Evolutionary conservation across 2,888 invertebrate species (phyloP), one percentile per base, ranked within the genome.

Genomic region (Conus canariensis): DNA sequence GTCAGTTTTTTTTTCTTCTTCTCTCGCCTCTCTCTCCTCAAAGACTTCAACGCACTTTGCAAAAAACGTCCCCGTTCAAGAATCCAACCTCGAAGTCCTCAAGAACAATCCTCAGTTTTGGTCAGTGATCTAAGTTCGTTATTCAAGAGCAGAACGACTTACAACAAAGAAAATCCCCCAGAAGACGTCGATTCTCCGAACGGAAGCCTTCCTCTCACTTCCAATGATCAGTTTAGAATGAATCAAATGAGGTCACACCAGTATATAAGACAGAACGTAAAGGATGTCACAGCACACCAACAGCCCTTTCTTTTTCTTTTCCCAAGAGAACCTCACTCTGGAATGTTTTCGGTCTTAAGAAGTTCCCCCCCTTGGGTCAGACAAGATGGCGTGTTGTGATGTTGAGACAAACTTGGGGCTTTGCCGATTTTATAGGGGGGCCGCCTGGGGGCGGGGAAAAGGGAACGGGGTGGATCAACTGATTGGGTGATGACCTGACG

Each of bases 341-440:
- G 25, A 67, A 45, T 74, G 74, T 74, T 67, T 30, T 30, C 30
- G 30, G 16, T 14, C 60, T 10, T 64, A 64, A 64, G 60, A 64
- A 16, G 16, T 10, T 64, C 12, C 12, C 60, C 60, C 60, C 60
- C 3, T 64, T 1, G 30, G 12, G 10, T 77, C 77, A 30, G 77
- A 22, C 25, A 30, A 22, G 77, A 64, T 22, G 45, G 58, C 30
- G 19, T n/a, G 64, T 86, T 45, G 25, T 19, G 87, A 58, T 56
- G 56, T 74, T 74, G 22, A 60, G 74, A 14, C 58, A 87, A 87
- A 87, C 87, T 87, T 87, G 74, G 58, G 74, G 87, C 70, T 87
- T 87, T 87, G 64, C 45, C 22, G 22, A n/a, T 56, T 87, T 70
- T 74, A 74, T 74, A 74, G 30, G 86, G 10, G 45, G 87, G 5